phyloP scores from a whole-genome alignment of 1,140 invertebrate genomes.

The Ruditapes philippinarum region DNA sequence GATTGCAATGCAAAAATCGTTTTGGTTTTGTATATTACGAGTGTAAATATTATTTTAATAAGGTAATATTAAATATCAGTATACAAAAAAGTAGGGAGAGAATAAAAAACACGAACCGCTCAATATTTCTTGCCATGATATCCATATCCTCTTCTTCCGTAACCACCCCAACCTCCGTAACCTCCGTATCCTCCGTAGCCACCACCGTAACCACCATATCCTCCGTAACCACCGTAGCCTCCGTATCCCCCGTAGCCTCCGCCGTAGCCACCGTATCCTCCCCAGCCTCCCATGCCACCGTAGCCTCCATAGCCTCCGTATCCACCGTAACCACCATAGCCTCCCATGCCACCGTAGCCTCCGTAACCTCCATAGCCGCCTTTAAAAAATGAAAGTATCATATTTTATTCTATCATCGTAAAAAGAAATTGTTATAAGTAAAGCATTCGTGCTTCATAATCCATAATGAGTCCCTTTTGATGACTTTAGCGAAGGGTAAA shows the following conservation, averaged over 20 bases:
- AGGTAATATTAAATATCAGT: too few species aligned
- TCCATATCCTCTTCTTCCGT: neutral
- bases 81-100: too few species aligned
- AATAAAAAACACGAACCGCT: neutral
- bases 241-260: neutral
- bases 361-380: neutral
- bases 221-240: neutral
- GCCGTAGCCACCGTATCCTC: conserved; percentile 1
- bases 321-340: neutral
- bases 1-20: too few species aligned
- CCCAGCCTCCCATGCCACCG: neutral
- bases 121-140: neutral
- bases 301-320: neutral
- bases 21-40: too few species aligned
- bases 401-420: too few species aligned
- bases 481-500: too few species aligned
- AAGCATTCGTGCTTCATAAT: too few species aligned
- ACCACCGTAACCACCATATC: neutral
- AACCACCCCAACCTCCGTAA: neutral
- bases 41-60: too few species aligned
- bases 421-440: neutral
- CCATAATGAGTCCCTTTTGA: too few species aligned
- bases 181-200: neutral
- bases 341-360: neutral
- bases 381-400: too few species aligned